phyloP scores from a whole-genome alignment of 1,140 invertebrate genomes.

The Teleopsis dalmanni region DNA sequence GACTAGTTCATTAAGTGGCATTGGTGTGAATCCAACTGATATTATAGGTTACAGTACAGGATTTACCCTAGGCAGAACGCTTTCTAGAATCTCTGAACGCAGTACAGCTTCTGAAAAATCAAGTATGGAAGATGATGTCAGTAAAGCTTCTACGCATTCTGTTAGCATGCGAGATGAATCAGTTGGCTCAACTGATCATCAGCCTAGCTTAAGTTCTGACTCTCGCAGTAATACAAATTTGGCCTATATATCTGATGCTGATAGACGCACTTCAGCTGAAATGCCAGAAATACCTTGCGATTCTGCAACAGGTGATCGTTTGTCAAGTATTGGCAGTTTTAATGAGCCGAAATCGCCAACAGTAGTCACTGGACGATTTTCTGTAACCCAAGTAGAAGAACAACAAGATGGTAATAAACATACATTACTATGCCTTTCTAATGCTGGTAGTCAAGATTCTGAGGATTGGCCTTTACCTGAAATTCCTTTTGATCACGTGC shows the following conservation, averaged over 20 bases:
- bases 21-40: conserved; percentile 51
- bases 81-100: conserved; percentile 77
- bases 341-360: conserved; percentile 48
- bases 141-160: conserved; percentile 67
- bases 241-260: conserved; percentile 65
- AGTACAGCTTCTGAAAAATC: conserved; percentile 79
- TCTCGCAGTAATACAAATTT: conserved; percentile 62
- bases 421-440: conserved; percentile 40
- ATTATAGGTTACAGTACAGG: conserved; percentile 61
- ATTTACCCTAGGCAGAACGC: conserved; percentile 63
- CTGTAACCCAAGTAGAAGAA: conserved; percentile 40
- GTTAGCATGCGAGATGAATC: conserved; percentile 78
- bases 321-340: conserved; percentile 37
- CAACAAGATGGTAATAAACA: conserved; percentile 29
- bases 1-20: conserved; percentile 48
- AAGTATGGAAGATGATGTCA: conserved; percentile 71
- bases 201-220: conserved; percentile 76
- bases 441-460: conserved; percentile 55
- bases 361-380: conserved; percentile 39
- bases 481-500: conserved; percentile 48
- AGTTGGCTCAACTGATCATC: conserved; percentile 70
- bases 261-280: conserved; percentile 70
- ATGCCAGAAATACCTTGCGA: conserved; percentile 74
- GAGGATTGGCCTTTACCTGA: conserved; percentile 63
- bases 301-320: conserved; percentile 45